Conservation (phyloP, 2,113 vertebrate species). For the Microcebus tavaratra region DNA sequence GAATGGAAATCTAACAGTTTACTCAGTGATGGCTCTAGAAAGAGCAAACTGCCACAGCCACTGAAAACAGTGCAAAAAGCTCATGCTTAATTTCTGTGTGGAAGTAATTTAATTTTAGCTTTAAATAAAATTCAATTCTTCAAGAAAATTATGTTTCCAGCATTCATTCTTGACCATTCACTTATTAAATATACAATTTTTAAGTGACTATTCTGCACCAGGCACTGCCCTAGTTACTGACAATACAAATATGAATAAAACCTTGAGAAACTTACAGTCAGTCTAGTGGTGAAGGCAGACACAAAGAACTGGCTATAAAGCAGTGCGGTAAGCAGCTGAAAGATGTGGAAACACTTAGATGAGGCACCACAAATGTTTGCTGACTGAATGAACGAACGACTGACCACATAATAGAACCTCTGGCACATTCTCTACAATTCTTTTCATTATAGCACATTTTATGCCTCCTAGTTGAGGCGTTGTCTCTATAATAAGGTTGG, state of each 20-base stretch:
- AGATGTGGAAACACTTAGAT: background rate
- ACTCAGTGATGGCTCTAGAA: conserved; percentile 13
- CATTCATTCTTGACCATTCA: background rate
- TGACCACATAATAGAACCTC: background rate
- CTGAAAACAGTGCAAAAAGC: background rate
- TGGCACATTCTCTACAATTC: background rate
- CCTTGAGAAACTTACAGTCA: background rate
- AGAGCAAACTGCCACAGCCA: background rate
- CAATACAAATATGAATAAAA: conserved; percentile 17
- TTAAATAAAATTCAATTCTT: conserved; percentile 44
- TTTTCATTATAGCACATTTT: conserved; percentile 50
- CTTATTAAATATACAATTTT: conserved; percentile 22
- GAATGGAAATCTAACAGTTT: conserved; percentile 49
- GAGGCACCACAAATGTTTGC: background rate
- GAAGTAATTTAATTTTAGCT: conserved; percentile 37
- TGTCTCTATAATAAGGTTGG: conserved; percentile 67
- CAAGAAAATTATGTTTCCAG: background rate
- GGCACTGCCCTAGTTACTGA: background rate
- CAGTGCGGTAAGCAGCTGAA: background rate
- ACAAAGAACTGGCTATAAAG: background rate
- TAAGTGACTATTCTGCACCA: background rate
- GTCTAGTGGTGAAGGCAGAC: background rate
- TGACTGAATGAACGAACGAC: background rate
- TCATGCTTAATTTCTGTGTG: conserved; percentile 24
- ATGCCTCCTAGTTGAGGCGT: background rate